Conservation (phyloP, 2,888 invertebrate species). For the Epicampocera succincta region DNA sequence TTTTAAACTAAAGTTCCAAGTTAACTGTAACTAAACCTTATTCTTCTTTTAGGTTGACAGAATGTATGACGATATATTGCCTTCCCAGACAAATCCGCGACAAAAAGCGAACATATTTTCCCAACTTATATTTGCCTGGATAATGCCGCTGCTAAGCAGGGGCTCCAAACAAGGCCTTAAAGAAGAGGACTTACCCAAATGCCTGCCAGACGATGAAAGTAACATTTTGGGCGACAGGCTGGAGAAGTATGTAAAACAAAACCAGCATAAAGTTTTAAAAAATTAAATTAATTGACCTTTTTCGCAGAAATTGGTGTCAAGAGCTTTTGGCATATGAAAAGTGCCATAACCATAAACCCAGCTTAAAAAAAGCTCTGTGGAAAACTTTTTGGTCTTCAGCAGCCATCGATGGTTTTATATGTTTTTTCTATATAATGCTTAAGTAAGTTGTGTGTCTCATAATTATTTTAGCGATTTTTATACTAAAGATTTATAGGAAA, state of each 20-base stretch:
- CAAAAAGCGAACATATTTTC: conserved; percentile 78
- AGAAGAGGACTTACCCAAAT: conserved; percentile 86
- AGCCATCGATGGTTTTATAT: conserved; percentile 85
- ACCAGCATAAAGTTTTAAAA: not conserved
- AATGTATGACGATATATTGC: conserved; percentile 81
- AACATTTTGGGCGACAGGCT: conserved; percentile 79
- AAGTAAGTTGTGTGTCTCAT: too few relatives aligned
- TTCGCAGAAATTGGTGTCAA: conserved; percentile 85
- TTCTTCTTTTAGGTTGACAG: not conserved
- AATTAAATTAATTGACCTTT: not conserved
- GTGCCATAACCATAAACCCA: conserved; percentile 84
- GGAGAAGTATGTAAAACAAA: conserved; percentile 75
- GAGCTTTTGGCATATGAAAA: conserved; percentile 84
- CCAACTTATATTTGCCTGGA: conserved; percentile 80
- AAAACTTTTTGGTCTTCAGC: conserved; percentile 87
- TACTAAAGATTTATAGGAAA: too few relatives aligned
- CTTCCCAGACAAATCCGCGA: conserved; percentile 78
- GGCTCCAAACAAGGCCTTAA: conserved; percentile 82
- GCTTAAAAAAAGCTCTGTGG: conserved; percentile 85
- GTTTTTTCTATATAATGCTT: conserved; percentile 81
- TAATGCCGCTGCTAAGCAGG: conserved; percentile 78
- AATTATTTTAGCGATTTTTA: too few relatives aligned
- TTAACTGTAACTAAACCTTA: not conserved
- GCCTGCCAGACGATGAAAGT: conserved; percentile 84
- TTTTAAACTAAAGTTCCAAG: too few relatives aligned